phyloP scores from a whole-genome alignment of 1,140 invertebrate genomes.

The Meloidogyne floridensis region DNA sequence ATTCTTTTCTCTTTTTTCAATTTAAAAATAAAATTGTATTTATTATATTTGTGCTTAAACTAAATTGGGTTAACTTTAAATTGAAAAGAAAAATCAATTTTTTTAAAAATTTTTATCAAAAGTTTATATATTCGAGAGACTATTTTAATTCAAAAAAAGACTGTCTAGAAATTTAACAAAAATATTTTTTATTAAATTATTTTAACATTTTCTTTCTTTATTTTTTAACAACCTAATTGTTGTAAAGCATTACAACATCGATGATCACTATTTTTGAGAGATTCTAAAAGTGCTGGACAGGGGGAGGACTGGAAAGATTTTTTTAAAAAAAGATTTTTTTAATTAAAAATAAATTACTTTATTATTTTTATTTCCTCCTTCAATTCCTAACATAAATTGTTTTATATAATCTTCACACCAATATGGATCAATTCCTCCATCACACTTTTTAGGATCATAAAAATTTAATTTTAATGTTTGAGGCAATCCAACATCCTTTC shows the following conservation, averaged over 20 bases:
- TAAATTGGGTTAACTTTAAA: background rate
- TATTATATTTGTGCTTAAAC: background rate
- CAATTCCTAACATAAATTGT: slow-evolving; percentile 29
- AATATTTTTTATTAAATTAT: too few species aligned
- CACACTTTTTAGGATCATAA: slow-evolving; percentile 25
- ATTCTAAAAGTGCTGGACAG: slow-evolving; percentile 19
- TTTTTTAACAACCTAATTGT: slow-evolving; percentile 14
- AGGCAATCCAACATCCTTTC: background rate
- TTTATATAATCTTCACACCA: slow-evolving; percentile 32
- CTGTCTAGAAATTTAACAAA: too few species aligned
- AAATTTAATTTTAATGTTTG: background rate
- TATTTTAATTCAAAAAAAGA: background rate
- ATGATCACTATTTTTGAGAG: slow-evolving; percentile 32
- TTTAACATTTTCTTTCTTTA: background rate
- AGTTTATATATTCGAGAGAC: background rate
- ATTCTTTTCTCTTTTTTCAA: too few species aligned
- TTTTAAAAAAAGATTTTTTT: background rate
- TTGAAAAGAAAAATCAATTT: background rate
- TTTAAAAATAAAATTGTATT: background rate
- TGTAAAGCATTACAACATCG: slow-evolving; percentile 29
- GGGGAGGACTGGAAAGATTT: slow-evolving; percentile 6
- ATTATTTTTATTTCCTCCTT: background rate
- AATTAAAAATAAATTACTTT: background rate
- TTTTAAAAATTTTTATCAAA: background rate
- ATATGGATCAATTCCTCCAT: slow-evolving; percentile 26